Conservation (phyloP, 2,797 vertebrate species). For the Onychomys arenicola region DNA sequence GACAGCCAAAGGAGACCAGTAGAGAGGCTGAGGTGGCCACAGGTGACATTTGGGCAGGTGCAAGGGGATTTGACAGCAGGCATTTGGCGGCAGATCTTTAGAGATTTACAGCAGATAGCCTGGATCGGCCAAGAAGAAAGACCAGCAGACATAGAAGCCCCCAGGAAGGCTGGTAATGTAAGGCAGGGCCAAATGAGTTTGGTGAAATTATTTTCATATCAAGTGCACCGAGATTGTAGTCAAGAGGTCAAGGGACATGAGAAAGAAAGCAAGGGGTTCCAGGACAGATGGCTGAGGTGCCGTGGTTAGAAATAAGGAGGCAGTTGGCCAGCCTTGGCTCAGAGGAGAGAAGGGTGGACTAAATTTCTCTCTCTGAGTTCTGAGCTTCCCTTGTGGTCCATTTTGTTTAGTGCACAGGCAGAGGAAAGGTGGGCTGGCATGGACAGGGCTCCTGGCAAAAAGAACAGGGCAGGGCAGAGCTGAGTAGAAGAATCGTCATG, state of each 20-base stretch:
- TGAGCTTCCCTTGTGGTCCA: fast-evolving
- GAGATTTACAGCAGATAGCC: background rate
- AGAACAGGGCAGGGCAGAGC: background rate
- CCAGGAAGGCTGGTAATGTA: background rate
- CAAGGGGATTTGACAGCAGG: background rate
- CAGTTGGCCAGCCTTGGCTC: background rate
- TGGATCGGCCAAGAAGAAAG: background rate
- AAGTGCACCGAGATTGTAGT: background rate
- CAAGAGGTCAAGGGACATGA: background rate
- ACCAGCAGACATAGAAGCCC: background rate
- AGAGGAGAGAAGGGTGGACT: background rate
- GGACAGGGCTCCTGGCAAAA: background rate
- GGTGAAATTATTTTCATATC: background rate
- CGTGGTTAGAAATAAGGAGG: background rate
- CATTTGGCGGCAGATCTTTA: background rate
- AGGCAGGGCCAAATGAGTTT: background rate
- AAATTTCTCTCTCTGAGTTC: background rate
- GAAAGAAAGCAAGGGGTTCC: background rate
- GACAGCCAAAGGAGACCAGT: background rate
- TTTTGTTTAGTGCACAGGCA: background rate
- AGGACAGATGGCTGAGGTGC: background rate
- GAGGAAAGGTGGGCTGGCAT: background rate
- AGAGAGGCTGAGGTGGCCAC: background rate
- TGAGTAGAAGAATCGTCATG: background rate
- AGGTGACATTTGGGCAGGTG: background rate